A percentile compares a stretch with the other conserved stretches of the same genome.
These are phyloP conservation scores for Aleiodes alternator DNA, from an alignment of 2,888 invertebrate species.

Conservation along the genomic window DNA sequence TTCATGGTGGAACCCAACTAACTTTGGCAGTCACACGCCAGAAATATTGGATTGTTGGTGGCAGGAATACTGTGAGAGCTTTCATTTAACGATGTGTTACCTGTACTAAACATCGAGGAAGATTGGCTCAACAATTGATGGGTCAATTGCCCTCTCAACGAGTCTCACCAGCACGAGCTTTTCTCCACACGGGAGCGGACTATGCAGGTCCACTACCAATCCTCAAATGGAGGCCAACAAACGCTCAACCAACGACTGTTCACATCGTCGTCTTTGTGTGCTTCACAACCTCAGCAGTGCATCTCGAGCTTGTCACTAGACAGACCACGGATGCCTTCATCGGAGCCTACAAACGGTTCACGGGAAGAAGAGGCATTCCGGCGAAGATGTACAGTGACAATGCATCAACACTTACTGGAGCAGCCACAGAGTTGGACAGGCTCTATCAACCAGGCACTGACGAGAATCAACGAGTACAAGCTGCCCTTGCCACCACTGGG, in stretches of 20 bases:
- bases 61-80: background rate
- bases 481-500: constrained; percentile 8
- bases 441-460: no score
- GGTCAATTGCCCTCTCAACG: constrained; percentile 34
- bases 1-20: background rate
- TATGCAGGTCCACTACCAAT: no score
- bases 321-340: no score
- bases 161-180: constrained; percentile 7
- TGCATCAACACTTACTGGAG: no score
- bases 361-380: background rate
- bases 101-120: constrained; percentile 33
- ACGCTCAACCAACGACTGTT: no score
- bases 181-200: no score
- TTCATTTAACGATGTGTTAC: background rate
- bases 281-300: background rate
- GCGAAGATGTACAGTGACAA: constrained; percentile 22
- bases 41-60: constrained; percentile 5
- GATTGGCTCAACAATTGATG: constrained; percentile 44
- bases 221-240: no score
- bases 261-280: no score
- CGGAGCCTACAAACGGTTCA: background rate
- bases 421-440: no score
- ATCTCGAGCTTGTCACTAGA: no score
- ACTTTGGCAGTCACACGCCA: background rate
- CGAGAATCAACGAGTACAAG: background rate